A percentile compares a stretch with the other conserved stretches of the same genome.
Conservation (phyloP, 2,113 vertebrate genomes). For the Notothenia coriiceps region DNA sequence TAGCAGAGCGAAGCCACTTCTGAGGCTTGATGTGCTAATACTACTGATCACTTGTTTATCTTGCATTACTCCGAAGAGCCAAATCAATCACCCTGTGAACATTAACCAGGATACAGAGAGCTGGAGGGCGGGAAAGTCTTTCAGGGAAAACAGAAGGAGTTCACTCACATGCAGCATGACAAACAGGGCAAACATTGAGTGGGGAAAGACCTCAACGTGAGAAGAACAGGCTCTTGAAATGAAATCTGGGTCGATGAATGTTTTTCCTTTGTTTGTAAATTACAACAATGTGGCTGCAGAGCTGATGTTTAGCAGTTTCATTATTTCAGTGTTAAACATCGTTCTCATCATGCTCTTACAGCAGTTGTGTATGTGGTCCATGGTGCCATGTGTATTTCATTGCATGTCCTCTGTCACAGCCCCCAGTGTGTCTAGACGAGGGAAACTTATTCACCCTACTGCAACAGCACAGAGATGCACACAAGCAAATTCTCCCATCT, state of each 20-base stretch:
- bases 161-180: slow-evolving; percentile 30
- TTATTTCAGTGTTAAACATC: neutral
- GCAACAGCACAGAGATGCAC: slow-evolving; percentile 13
- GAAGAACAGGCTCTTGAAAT: no score
- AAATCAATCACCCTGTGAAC: slow-evolving; percentile 72
- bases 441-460: slow-evolving; percentile 29
- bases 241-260: no score
- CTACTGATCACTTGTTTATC: slow-evolving; percentile 71
- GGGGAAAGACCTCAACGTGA: slow-evolving; percentile 26
- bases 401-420: slow-evolving; percentile 24
- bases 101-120: slow-evolving; percentile 65
- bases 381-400: slow-evolving; percentile 38
- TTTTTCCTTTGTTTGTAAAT: no score
- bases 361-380: neutral
- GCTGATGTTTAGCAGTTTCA: neutral
- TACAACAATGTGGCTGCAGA: neutral
- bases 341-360: slow-evolving; percentile 3
- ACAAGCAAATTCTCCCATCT: slow-evolving; percentile 21
- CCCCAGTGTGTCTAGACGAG: slow-evolving; percentile 10
- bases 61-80: slow-evolving; percentile 59
- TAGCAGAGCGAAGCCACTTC: slow-evolving; percentile 20
- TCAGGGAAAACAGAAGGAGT: slow-evolving; percentile 55
- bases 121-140: slow-evolving; percentile 47
- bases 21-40: slow-evolving; percentile 59
- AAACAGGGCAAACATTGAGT: slow-evolving; percentile 34